Evolutionary conservation across 2,797 vertebrate genomes (phyloP), one percentile per base, ranked within the genome.

Genomic region (Xenops minutus): DNA sequence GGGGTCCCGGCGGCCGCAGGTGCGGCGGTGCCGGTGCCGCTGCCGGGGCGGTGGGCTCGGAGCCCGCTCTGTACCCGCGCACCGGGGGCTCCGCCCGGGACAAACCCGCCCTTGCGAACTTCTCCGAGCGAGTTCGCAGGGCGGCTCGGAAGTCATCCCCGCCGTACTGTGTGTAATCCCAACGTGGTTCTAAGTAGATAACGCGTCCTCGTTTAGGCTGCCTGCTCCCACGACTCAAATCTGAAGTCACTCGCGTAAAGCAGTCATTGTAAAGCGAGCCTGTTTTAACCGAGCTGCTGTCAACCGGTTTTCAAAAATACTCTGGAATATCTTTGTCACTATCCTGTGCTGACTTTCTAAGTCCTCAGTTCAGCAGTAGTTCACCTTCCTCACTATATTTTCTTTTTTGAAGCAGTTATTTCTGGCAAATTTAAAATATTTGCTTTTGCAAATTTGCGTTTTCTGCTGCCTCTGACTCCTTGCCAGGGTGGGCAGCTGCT

Each of bases 101-200:
- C 7, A 1, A 0, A 5, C 1, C 21, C 0, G 46, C 20, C 15
- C 26, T 13, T 2, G 17, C 34, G 2, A 10, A 64, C 46, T 91
- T 62, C n/a, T 14, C 29, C 21, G 3, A 5, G 36, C 0, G 48
- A 3, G n/a, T 6, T 76, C 18, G 1, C 43, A 4, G 74, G 15
- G 48, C 22, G 29, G 17, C 23, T 72, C 16, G 46, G 32, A 21
- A 39, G n/a, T 49, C 48, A 2, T 32, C 41, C 30, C 14, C 41
- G 20, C 12, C 11, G 14, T 20, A 4, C 23, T 12, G 18, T 3
- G 1, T 52, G 9, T 23, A 34, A 85, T 24, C 1, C 20, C 41
- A 2, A 46, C 13, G 7, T 14, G 52, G 59, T 52, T 18, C 72
- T 37, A 18, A 76, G 56, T 21, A 15, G 82, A 1, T 34, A 24